These are phyloP conservation scores for Disparrhopalites patrizii DNA, from an alignment of 2,888 invertebrate genomes.

Conservation along the genomic window DNA sequence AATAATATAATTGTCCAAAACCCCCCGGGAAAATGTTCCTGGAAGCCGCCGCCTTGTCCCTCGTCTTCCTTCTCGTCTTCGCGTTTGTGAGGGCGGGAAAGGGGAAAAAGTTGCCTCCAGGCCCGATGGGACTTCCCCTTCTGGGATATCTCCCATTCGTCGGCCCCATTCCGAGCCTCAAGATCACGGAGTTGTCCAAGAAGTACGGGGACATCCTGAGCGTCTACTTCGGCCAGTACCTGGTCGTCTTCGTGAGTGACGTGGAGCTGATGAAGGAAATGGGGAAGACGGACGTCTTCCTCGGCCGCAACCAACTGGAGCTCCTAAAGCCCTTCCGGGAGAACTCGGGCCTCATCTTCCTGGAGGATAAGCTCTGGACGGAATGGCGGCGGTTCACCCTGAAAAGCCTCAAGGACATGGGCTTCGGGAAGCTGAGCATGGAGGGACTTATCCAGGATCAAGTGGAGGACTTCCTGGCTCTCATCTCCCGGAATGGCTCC, in stretches of 20 bases:
- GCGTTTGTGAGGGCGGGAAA: too few relatives aligned
- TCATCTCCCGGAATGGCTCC: slow-evolving; percentile 25
- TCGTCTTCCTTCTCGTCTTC: too few relatives aligned
- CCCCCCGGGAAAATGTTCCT: neutral
- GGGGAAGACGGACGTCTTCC: slow-evolving; percentile 38
- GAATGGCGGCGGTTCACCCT: slow-evolving; percentile 40
- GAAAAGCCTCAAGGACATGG: slow-evolving; percentile 40
- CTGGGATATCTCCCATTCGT: slow-evolving; percentile 45
- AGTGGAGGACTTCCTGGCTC: slow-evolving; percentile 27
- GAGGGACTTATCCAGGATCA: slow-evolving; percentile 40
- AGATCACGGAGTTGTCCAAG: slow-evolving; percentile 36
- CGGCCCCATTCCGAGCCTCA: slow-evolving; percentile 34
- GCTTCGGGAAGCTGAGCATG: slow-evolving; percentile 45
- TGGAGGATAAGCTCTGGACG: slow-evolving; percentile 42
- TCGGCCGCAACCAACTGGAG: slow-evolving; percentile 39
- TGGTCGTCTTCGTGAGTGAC: slow-evolving; percentile 43
- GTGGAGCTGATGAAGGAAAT: slow-evolving; percentile 40
- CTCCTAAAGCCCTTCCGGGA: slow-evolving; percentile 34
- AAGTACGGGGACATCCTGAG: slow-evolving; percentile 41
- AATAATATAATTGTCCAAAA: too few relatives aligned
- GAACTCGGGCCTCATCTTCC: slow-evolving; percentile 36
- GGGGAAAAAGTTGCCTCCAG: slow-evolving; percentile 22
- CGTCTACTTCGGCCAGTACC: slow-evolving; percentile 36
- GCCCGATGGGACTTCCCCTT: slow-evolving; percentile 38
- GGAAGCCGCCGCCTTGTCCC: neutral